Conservation (phyloP, 2,113 vertebrate species). For the Verasper variegatus region DNA sequence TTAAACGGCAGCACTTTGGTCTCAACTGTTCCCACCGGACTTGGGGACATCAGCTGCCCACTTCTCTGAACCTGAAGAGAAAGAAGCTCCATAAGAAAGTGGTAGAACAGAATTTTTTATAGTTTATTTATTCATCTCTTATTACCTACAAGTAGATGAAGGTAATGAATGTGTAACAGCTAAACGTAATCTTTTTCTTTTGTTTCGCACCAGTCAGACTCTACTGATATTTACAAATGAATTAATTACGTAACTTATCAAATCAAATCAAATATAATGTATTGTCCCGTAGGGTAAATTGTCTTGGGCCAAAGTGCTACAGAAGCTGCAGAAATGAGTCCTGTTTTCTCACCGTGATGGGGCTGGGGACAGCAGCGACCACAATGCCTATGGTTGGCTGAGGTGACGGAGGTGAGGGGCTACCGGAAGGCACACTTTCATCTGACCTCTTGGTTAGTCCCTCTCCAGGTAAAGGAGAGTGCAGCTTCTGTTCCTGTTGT, state of each 20-base stretch:
- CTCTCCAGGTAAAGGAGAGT: constrained; percentile 91
- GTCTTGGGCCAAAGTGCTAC: too few species aligned
- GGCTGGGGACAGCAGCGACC: constrained; percentile 92
- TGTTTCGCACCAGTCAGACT: too few species aligned
- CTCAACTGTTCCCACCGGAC: constrained; percentile 88
- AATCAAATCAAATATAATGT: too few species aligned
- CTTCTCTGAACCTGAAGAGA: constrained; percentile 88
- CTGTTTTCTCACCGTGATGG: constrained; percentile 88
- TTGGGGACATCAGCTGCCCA: constrained; percentile 91
- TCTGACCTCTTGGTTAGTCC: constrained; percentile 85
- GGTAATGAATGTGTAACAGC: too few species aligned
- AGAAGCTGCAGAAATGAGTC: not conserved
- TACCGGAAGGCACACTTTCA: constrained; percentile 82
- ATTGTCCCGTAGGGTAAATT: too few species aligned
- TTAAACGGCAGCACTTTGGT: constrained; percentile 94
- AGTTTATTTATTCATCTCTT: not conserved
- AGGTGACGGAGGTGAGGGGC: constrained; percentile 90
- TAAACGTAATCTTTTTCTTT: too few species aligned
- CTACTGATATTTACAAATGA: too few species aligned
- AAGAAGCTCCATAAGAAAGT: constrained; percentile 14
- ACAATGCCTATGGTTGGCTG: constrained; percentile 94
- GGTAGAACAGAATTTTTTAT: not conserved
- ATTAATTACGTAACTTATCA: too few species aligned
- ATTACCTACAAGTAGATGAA: not conserved
- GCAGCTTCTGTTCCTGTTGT: constrained; percentile 96